A percentile compares a stretch with the other conserved stretches of the same genome.
These are phyloP conservation scores for Stichopus horrens DNA, from an alignment of 53 echinoderm and acorn worm species.

Conservation along the genomic window DNA sequence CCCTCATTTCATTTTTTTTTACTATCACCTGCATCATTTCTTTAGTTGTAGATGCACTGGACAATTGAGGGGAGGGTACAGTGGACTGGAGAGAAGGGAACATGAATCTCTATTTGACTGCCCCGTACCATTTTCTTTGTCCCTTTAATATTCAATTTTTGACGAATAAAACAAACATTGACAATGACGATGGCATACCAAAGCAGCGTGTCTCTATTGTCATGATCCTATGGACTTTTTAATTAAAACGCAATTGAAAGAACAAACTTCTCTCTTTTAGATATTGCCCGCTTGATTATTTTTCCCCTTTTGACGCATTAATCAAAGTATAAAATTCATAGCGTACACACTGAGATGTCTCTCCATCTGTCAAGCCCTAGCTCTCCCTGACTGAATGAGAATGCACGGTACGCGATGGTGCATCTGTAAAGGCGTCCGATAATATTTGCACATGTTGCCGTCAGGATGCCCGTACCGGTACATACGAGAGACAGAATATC, in stretches of 20 bases:
- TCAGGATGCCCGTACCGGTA: background rate
- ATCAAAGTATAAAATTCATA: background rate
- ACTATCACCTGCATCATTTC: too few relatives aligned
- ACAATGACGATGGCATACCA: too few relatives aligned
- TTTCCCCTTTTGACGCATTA: background rate
- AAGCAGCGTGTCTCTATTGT: background rate
- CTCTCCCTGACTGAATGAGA: background rate
- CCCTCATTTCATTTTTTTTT: too few relatives aligned
- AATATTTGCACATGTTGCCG: background rate
- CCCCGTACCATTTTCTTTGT: too few relatives aligned
- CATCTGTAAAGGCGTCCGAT: background rate
- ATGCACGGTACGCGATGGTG: background rate
- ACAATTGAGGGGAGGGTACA: too few relatives aligned
- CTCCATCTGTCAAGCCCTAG: background rate
- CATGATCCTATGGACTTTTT: slow-evolving; percentile 24
- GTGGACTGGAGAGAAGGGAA: too few relatives aligned
- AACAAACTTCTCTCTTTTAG: background rate
- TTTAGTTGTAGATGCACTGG: too few relatives aligned
- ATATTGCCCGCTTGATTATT: background rate
- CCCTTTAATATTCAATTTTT: too few relatives aligned
- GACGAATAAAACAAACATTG: too few relatives aligned
- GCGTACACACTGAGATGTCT: background rate
- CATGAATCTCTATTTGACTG: too few relatives aligned
- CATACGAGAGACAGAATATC: background rate
- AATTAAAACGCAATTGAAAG: slow-evolving; percentile 26